Evolutionary conservation across 2,113 vertebrate species (phyloP).

Genomic region (Muntiacus muntjak): DNA sequence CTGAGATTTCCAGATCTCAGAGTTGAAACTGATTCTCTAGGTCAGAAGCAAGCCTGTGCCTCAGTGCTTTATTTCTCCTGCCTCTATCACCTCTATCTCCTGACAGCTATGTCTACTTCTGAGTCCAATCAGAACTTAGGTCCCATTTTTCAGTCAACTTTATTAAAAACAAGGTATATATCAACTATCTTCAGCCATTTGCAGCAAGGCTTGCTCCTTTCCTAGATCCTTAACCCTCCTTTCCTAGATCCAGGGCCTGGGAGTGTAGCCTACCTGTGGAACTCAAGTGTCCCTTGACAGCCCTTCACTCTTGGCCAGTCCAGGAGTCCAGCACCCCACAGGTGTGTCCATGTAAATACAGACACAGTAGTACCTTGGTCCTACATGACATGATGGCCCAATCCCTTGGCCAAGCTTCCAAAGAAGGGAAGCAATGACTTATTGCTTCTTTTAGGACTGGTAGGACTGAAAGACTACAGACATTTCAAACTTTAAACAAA

Average conservation of each 20-base stretch:
- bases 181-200: neutral
- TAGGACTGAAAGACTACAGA: neutral
- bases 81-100: neutral
- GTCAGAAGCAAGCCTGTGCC: no score
- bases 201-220: neutral
- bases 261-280: neutral
- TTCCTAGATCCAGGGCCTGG: neutral
- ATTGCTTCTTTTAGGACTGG: neutral
- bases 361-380: neutral
- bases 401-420: neutral
- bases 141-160: neutral
- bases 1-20: neutral
- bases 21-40: neutral
- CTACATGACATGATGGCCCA: neutral
- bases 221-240: neutral
- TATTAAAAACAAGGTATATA: neutral
- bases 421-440: neutral
- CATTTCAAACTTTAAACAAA: neutral
- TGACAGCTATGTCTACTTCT: neutral
- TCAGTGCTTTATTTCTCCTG: neutral
- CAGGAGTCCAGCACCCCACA: neutral
- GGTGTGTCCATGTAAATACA: neutral
- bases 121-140: neutral
- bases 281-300: neutral
- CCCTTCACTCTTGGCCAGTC: neutral